phyloP scores from a whole-genome alignment of 2,113 vertebrate species.

The Aptenodytes patagonicus region DNA sequence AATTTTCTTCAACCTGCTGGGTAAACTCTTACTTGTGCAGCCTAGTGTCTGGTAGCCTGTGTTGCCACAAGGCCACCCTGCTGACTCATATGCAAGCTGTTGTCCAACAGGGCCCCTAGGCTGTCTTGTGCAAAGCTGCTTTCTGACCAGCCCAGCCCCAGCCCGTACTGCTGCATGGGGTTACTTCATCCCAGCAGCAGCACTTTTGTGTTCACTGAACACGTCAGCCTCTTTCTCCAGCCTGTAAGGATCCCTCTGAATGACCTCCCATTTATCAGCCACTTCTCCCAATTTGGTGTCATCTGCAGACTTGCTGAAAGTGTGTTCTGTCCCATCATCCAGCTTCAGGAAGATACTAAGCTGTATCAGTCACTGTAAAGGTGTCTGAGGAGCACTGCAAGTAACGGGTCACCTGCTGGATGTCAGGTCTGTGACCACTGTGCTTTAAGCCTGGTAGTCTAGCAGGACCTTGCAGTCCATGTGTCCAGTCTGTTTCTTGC shows the following conservation, averaged over 20 bases:
- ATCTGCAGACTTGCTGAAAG: background rate
- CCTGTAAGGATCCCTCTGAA: background rate
- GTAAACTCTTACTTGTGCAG: background rate
- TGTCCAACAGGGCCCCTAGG: background rate
- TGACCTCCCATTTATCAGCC: background rate
- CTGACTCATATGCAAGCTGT: background rate
- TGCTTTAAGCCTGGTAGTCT: background rate
- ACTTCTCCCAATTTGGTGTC: background rate
- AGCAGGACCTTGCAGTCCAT: accelerated
- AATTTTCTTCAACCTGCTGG: background rate
- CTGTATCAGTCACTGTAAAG: background rate
- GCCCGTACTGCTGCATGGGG: background rate
- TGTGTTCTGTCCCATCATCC: background rate
- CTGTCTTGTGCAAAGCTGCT: background rate
- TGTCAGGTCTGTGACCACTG: background rate
- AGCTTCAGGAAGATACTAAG: background rate
- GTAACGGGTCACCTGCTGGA: background rate
- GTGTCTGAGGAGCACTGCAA: background rate
- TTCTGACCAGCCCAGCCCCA: background rate
- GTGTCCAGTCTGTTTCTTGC: background rate
- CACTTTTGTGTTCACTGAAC: background rate
- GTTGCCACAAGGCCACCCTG: background rate
- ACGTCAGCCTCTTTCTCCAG: background rate
- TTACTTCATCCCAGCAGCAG: background rate
- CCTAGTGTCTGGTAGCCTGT: background rate